These are phyloP conservation scores for Solenopsis invicta DNA, from an alignment of 1,140 invertebrate species.

Conservation along the genomic window DNA sequence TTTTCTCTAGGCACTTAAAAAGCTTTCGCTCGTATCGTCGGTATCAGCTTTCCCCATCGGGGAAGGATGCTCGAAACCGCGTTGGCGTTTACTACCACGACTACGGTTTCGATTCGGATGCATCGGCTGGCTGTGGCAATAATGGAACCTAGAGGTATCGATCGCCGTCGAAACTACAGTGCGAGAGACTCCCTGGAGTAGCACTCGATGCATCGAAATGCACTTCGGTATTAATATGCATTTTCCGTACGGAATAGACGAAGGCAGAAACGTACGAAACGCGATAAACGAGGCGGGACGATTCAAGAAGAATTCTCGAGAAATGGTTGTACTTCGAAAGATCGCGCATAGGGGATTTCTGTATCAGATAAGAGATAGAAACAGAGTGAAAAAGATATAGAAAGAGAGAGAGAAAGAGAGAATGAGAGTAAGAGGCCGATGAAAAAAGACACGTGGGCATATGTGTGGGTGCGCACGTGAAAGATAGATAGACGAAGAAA, in stretches of 20 bases:
- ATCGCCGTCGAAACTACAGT: constrained; percentile 37
- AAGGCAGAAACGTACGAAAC: constrained; percentile 81
- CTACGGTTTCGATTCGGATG: constrained; percentile 63
- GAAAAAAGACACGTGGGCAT: constrained; percentile 19
- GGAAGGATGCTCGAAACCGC: constrained; percentile 50
- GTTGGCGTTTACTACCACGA: constrained; percentile 49
- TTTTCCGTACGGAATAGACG: constrained; percentile 55
- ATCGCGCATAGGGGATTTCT: constrained; percentile 45
- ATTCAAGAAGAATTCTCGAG: constrained; percentile 36
- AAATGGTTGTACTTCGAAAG: constrained; percentile 41
- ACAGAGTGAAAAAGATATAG: not conserved
- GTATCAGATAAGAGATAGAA: constrained; percentile 3
- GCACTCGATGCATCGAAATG: constrained; percentile 60
- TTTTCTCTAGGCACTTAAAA: constrained; percentile 59
- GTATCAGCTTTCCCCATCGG: constrained; percentile 58
- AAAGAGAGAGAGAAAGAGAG: not conserved
- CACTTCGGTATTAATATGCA: constrained; percentile 64
- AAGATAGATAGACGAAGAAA: constrained; percentile 51
- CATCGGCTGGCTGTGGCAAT: constrained; percentile 54
- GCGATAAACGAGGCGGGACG: constrained; percentile 67
- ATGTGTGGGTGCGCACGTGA: constrained; percentile 1
- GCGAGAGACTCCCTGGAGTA: constrained; percentile 47
- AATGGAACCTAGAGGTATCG: constrained; percentile 64
- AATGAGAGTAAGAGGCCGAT: constrained; percentile 38
- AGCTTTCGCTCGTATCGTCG: constrained; percentile 57